Conservation (phyloP, 2,797 vertebrate genomes). For the Cirrhinus molitorella region DNA sequence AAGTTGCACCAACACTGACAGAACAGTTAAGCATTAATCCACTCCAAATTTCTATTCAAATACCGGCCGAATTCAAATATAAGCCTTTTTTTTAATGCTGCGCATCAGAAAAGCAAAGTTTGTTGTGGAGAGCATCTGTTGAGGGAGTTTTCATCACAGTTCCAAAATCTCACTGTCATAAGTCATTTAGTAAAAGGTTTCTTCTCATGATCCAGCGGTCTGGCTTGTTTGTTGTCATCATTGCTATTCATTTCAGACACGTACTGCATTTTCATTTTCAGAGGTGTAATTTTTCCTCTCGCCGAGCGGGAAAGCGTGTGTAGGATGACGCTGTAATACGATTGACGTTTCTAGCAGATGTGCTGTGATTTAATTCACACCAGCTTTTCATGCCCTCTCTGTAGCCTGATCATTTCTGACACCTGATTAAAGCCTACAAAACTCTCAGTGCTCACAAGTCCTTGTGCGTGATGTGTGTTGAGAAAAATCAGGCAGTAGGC, state of each 20-base stretch:
- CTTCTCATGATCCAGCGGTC: background rate
- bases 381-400: slow-evolving; percentile 1
- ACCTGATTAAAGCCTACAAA: slow-evolving; percentile 34
- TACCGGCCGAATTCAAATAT: background rate
- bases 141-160: background rate
- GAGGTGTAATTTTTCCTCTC: slow-evolving; percentile 27
- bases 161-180: background rate
- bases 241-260: background rate
- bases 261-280: slow-evolving; percentile 45
- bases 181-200: background rate
- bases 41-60: too few species aligned
- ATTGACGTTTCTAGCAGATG: slow-evolving; percentile 26
- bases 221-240: background rate
- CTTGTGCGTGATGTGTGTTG: background rate
- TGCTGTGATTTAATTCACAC: slow-evolving; percentile 14
- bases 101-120: slow-evolving; percentile 1
- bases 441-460: background rate
- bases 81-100: too few species aligned
- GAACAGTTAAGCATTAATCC: background rate
- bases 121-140: background rate
- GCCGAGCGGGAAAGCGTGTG: background rate
- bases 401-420: slow-evolving; percentile 20
- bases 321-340: slow-evolving; percentile 3
- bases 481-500: background rate
- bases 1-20: background rate